These are phyloP conservation scores for Falco berigora DNA, from an alignment of 2,797 vertebrate species.

Conservation along the genomic window DNA sequence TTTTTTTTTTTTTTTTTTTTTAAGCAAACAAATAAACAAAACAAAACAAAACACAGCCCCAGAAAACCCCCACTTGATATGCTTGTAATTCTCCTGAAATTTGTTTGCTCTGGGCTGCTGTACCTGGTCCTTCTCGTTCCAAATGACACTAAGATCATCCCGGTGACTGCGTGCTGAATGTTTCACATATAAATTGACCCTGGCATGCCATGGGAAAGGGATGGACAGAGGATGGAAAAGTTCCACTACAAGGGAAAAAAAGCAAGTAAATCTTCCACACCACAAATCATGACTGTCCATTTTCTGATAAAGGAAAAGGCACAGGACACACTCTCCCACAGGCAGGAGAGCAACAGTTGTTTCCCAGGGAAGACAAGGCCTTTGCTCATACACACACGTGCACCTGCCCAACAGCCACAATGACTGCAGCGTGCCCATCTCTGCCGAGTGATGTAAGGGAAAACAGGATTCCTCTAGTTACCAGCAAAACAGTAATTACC, in stretches of 20 bases:
- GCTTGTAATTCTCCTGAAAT: neutral
- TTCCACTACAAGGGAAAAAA: slow-evolving; percentile 63
- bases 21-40: neutral
- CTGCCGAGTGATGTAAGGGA: neutral
- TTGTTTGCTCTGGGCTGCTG: slow-evolving; percentile 52
- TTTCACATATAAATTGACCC: slow-evolving; percentile 66
- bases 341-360: neutral
- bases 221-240: slow-evolving; percentile 58
- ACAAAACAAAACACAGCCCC: fast-evolving
- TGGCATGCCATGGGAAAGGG: slow-evolving; percentile 61
- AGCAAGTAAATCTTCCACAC: neutral
- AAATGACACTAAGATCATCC: slow-evolving; percentile 71
- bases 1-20: too few relatives aligned
- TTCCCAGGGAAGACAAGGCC: neutral
- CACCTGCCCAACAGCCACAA: neutral
- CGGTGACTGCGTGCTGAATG: slow-evolving; percentile 48
- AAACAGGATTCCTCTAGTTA: neutral
- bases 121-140: slow-evolving; percentile 73
- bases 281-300: neutral
- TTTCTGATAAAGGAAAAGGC: neutral
- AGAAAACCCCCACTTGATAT: neutral
- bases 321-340: neutral
- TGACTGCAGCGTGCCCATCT: neutral
- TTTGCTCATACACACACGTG: neutral
- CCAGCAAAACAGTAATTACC: neutral